Evolutionary conservation across 2,113 vertebrate genomes (phyloP).

Genomic region (Cisticola juncidis): DNA sequence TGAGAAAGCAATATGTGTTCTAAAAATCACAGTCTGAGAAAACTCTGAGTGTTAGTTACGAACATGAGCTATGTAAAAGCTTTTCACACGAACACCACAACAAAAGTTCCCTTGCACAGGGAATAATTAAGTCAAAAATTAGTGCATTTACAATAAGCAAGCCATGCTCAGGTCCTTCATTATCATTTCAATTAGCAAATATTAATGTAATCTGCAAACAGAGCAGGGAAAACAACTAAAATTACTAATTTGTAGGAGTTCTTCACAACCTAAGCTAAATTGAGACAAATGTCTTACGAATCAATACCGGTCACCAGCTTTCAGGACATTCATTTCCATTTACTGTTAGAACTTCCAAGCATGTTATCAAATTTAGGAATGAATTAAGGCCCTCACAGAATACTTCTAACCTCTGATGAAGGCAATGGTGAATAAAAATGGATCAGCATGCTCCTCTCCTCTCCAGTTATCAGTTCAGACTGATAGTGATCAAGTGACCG

Average conservation of each 20-base stretch:
- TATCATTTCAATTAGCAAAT: conserved; percentile 49
- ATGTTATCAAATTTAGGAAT: conserved; percentile 17
- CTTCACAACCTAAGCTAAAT: conserved; percentile 26
- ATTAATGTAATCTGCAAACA: conserved; percentile 41
- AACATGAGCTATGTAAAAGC: not conserved
- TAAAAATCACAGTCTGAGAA: not conserved
- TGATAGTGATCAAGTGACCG: not conserved
- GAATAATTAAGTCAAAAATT: conserved; percentile 25
- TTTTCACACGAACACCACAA: not conserved
- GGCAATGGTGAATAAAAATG: conserved; percentile 20
- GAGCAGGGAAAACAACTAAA: conserved; percentile 23
- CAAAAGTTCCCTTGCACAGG: not conserved
- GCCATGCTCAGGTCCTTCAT: conserved; percentile 5
- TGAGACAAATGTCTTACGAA: conserved; percentile 6
- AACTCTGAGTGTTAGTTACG: not conserved
- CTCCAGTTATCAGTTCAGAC: conserved; percentile 6
- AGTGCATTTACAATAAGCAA: not conserved
- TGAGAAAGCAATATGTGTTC: not conserved
- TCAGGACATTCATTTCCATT: conserved; percentile 22
- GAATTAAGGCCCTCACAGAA: conserved; percentile 12
- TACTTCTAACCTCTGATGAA: not conserved
- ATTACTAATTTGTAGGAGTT: not conserved
- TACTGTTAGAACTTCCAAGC: conserved; percentile 25
- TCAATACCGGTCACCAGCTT: not conserved
- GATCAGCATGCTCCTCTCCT: conserved; percentile 37